These are phyloP conservation scores for Zaprionus taronus DNA, from an alignment of 1,140 invertebrate genomes.

Conservation along the genomic window DNA sequence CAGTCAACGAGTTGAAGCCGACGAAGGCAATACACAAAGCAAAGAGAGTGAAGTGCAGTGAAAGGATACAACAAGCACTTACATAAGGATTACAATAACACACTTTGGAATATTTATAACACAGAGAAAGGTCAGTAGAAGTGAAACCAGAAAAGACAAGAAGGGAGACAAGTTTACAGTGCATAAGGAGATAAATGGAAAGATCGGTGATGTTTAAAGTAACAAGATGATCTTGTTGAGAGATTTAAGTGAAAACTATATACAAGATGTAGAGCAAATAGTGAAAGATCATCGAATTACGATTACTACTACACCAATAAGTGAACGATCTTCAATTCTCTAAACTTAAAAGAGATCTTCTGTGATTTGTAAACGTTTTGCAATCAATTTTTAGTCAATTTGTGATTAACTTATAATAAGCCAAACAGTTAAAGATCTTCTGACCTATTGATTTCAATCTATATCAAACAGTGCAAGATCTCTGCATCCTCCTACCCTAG, in stretches of 20 bases:
- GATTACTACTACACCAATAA: background rate
- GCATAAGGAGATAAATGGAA: background rate
- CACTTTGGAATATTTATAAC: constrained; percentile 57
- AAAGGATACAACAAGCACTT: constrained; percentile 64
- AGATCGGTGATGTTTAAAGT: background rate
- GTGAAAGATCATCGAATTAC: background rate
- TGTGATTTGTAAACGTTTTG: background rate
- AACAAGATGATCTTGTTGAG: background rate
- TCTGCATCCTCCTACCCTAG: too few species aligned
- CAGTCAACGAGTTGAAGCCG: constrained; percentile 71
- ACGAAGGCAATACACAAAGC: constrained; percentile 57
- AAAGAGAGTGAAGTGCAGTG: constrained; percentile 57
- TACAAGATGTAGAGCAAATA: background rate
- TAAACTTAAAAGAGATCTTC: background rate
- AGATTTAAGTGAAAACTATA: background rate
- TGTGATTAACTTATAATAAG: background rate
- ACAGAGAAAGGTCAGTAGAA: constrained; percentile 60
- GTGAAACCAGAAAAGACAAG: constrained; percentile 12
- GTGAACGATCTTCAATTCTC: background rate
- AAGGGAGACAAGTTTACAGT: background rate
- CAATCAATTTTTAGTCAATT: background rate
- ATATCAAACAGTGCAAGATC: background rate
- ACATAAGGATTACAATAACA: constrained; percentile 69
- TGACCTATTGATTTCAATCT: too few species aligned
- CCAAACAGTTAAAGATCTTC: background rate